Evolutionary conservation across 2,888 invertebrate genomes (phyloP).

Genomic region (Villa cingulata): DNA sequence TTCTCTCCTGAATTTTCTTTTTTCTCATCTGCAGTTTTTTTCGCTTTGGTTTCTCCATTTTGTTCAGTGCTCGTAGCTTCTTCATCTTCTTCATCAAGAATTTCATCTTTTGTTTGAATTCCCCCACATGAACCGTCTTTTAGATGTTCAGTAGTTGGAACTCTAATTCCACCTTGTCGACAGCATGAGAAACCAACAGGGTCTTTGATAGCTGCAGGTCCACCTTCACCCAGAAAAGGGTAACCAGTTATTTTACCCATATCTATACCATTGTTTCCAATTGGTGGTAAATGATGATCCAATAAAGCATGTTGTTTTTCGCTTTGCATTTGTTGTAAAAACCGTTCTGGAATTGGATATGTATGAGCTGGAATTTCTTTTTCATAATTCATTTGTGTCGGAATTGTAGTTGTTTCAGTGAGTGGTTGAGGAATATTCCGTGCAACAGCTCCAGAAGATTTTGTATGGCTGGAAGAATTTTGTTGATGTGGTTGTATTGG

Average conservation of each 20-base stretch:
- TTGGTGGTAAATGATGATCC: constrained; percentile 13
- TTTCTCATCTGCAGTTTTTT: constrained; percentile 13
- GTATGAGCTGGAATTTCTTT: constrained; percentile 36
- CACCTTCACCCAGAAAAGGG: constrained; percentile 54
- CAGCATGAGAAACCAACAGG: constrained; percentile 59
- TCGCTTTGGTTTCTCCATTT: constrained; percentile 36
- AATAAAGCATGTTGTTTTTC: constrained; percentile 12
- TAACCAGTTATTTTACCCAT: constrained; percentile 31
- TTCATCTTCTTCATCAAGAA: constrained; percentile 45
- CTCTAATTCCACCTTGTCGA: constrained; percentile 56
- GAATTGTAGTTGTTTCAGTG: constrained; percentile 29
- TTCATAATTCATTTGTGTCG: constrained; percentile 35
- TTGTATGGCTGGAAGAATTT: constrained; percentile 15
- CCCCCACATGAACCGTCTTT: constrained; percentile 60
- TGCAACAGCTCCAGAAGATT: constrained; percentile 14
- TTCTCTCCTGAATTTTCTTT: constrained; percentile 21
- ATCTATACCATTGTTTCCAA: constrained; percentile 3
- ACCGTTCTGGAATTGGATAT: constrained; percentile 34
- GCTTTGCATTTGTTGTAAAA: constrained; percentile 17
- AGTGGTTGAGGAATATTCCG: constrained; percentile 2
- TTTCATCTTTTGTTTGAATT: constrained; percentile 56
- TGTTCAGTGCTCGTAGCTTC: constrained; percentile 33
- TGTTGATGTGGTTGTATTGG: constrained; percentile 9
- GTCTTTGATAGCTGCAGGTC: constrained; percentile 47
- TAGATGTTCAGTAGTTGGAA: constrained; percentile 58